phyloP scores from a whole-genome alignment of 2,888 invertebrate species.

The Drosophila multiciliata region DNA sequence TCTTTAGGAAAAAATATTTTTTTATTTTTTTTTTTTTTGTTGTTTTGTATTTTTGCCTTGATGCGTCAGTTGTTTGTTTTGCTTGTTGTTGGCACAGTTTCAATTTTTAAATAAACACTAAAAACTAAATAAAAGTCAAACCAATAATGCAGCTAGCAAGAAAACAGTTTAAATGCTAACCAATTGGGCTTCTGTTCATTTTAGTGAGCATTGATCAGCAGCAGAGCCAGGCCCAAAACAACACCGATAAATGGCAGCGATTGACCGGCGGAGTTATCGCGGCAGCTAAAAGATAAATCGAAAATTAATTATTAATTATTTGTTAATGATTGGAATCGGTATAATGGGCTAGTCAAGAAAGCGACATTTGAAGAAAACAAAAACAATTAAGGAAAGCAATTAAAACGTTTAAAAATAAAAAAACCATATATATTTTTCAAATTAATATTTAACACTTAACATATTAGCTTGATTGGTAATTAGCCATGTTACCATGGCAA shows the following conservation, averaged over 20 bases:
- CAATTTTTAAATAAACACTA: constrained; percentile 62
- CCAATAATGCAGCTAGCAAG: constrained; percentile 25
- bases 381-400: not conserved
- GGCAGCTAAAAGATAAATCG: constrained; percentile 46
- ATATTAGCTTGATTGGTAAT: not conserved
- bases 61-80: constrained; percentile 36
- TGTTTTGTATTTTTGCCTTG: constrained; percentile 23
- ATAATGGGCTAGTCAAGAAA: not conserved
- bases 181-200: constrained; percentile 13
- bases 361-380: not conserved
- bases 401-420: not conserved
- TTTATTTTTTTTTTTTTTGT: constrained; percentile 2
- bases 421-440: not conserved
- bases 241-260: constrained; percentile 62
- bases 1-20: constrained; percentile 14
- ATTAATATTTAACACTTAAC: not conserved
- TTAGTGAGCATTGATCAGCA: constrained; percentile 61
- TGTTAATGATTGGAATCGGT: not conserved
- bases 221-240: constrained; percentile 53
- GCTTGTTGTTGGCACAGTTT: constrained; percentile 34
- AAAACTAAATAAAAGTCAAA: constrained; percentile 72
- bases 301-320: not conserved
- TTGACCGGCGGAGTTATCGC: constrained; percentile 52
- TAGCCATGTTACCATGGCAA: too few species aligned
- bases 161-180: constrained; percentile 34